Evolutionary conservation across 2,797 vertebrate genomes (phyloP).

Genomic region (Nannoperca australis): DNA sequence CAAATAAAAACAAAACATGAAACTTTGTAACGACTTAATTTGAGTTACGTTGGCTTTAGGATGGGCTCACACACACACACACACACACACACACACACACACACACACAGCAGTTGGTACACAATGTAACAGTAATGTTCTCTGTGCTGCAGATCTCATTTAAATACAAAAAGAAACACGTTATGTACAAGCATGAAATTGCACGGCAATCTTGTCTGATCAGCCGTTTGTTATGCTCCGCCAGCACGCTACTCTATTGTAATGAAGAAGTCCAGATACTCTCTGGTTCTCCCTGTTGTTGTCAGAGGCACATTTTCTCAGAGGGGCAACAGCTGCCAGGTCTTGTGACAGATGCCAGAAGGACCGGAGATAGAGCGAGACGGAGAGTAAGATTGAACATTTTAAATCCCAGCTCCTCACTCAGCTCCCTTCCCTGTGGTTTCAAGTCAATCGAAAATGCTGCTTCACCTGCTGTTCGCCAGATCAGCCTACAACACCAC

Average conservation of each 20-base stretch:
- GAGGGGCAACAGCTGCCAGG: constrained; percentile 86
- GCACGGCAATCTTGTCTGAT: constrained; percentile 61
- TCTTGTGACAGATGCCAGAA: constrained; percentile 84
- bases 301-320: constrained; percentile 78
- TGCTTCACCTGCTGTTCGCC: constrained; percentile 43
- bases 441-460: constrained; percentile 25
- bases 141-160: constrained; percentile 42
- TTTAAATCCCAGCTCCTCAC: constrained; percentile 41
- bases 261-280: constrained; percentile 79
- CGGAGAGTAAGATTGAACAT: constrained; percentile 23
- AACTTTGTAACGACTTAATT: constrained; percentile 1
- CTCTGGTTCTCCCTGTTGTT: constrained; percentile 73
- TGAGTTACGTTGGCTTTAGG: background rate
- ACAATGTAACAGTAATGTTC: background rate
- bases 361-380: constrained; percentile 55
- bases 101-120: background rate
- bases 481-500: constrained; percentile 1
- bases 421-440: constrained; percentile 15
- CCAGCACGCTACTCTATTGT: constrained; percentile 70
- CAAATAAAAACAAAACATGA: background rate
- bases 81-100: too few relatives aligned
- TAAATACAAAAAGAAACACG: constrained; percentile 58
- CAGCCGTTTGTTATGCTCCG: constrained; percentile 62
- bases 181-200: constrained; percentile 74
- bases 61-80: background rate